Evolutionary conservation across 2,113 vertebrate genomes (phyloP), one percentile per base, ranked within the genome.

Genomic region (Emydocephalus ijimae): DNA sequence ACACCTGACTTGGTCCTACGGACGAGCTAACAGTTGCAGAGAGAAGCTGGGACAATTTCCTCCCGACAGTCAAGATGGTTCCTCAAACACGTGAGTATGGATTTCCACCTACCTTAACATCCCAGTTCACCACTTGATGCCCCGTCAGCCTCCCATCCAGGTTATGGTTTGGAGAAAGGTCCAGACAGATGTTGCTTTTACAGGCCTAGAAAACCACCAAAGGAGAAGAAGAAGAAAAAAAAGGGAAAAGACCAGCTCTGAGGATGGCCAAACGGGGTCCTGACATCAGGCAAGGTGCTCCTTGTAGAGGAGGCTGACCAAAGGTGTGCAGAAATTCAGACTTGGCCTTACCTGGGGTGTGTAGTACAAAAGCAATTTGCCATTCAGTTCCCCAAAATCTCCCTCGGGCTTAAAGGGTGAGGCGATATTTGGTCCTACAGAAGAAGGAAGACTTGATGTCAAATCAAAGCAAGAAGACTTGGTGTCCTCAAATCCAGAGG

Each of bases 91-190:
- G 39, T 61, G 29, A 39, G 34, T 39, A 81, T 81, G 34, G 69
- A 20, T 81, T 81, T 39, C 34, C 7, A n/a, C 10, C 0, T 90
- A 99, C 99, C 98, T 99, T 99, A 95, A 99, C 94, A 3, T 99
- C 98, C 99, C 99, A 99, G 94, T 98, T 99, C 95, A 99, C 98
- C 48, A 99, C 99, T 45, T 98, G 97, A 96, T 99, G 98, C 9
- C 99, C 99, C 0, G 99, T 99, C 94, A 99, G 97, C 88, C 99
- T 98, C 93, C 99, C 99, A 0, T 99, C 98, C 90, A 99, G 98
- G 29, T 96, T 88, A 0, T 98, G 98, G 95, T 98, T 98, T 23
- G 98, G 98, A 23, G 99, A 98, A 61, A 99, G 98, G 95, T 99
- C 99, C 96, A 98, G 95, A 95, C 99, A 99, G 96, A 99, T 99